Evolutionary conservation across 2,888 invertebrate genomes (phyloP).

Genomic region (Ormyrus labotus): DNA sequence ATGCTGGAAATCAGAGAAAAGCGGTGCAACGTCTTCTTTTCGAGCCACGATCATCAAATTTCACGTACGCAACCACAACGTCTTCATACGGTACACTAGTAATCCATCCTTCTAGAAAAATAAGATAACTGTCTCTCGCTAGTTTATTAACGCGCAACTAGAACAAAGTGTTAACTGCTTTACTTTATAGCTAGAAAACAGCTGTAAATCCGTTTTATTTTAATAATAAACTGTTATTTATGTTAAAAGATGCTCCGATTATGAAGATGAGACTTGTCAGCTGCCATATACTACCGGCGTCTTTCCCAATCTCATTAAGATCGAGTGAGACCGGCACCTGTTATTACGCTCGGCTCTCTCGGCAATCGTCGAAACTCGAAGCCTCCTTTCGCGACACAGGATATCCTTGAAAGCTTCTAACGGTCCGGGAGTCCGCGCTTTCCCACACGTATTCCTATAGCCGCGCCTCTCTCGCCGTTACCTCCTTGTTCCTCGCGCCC

Average conservation of each 20-base stretch:
- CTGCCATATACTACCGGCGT: neutral
- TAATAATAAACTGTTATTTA: no score
- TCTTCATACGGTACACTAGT: constrained; percentile 2
- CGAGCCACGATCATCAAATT: neutral
- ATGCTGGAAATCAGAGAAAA: no score
- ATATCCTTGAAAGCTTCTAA: constrained; percentile 74
- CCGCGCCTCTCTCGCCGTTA: constrained; percentile 10
- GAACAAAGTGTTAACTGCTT: no score
- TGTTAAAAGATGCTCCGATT: no score
- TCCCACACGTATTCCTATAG: constrained; percentile 48
- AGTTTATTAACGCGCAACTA: neutral
- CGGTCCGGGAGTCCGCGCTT: constrained; percentile 64
- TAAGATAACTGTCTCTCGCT: neutral
- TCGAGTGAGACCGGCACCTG: no score
- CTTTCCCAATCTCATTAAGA: neutral
- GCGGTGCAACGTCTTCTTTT: no score
- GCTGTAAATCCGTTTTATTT: no score
- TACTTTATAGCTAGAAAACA: no score
- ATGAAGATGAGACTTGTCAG: neutral
- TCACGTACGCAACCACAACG: constrained; percentile 3
- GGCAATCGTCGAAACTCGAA: constrained; percentile 2
- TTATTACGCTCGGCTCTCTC: neutral
- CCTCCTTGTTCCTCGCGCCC: neutral
- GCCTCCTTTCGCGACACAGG: constrained; percentile 66
- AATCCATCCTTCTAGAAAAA: no score